Evolutionary conservation across 1,140 invertebrate species (phyloP), one percentile per base, ranked within the genome.

Genomic region (Drosophila elegans): DNA sequence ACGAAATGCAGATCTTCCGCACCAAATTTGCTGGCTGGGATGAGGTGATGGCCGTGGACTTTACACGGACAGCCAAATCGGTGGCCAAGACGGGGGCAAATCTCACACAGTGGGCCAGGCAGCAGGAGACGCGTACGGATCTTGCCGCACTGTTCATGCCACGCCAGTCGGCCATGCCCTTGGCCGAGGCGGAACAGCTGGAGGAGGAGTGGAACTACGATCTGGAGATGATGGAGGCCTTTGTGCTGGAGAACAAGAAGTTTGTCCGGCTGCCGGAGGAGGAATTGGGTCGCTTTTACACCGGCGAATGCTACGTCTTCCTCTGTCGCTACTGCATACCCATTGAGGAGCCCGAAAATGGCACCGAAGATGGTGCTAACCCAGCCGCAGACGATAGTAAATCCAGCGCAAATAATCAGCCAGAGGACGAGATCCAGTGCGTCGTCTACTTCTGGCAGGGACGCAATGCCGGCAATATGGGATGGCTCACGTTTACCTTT

Each of bases 381-480:
- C 13, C 25, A 6, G 38, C 32, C 52, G 39, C 32, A 21, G 46
- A 78, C 29, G 60, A 74, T 3, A 76, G 63, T 11, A 83, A 74
- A n/a, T 27, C 21, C 48, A n/a, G 21, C 73, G 12, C 94, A 95
- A 55, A 48, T 42, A 56, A 68, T 34, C 66, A 71, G 44, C 94
- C 94, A 41, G 96, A 97, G 85, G 97, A 98, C 81, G 97, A 98
- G 91, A 98, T 97, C 78, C 97, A 99, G 88, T 99, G 97, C 93
- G 97, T 99, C 38, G 98, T 99, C 7, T 99, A 99, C 92, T 99
- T 99, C 93, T 99, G 99, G 99, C 99, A 99, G 94, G 98, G 98
- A 1, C 93, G 99, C 72, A 96, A 99, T 90, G 98, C 99, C 3
- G 96, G 97, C 46, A 99, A 99, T 93, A 99, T 99, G 98, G 99